These are phyloP conservation scores for Cyprinodon tularosa DNA, from an alignment of 2,113 vertebrate species.

Conservation along the genomic window DNA sequence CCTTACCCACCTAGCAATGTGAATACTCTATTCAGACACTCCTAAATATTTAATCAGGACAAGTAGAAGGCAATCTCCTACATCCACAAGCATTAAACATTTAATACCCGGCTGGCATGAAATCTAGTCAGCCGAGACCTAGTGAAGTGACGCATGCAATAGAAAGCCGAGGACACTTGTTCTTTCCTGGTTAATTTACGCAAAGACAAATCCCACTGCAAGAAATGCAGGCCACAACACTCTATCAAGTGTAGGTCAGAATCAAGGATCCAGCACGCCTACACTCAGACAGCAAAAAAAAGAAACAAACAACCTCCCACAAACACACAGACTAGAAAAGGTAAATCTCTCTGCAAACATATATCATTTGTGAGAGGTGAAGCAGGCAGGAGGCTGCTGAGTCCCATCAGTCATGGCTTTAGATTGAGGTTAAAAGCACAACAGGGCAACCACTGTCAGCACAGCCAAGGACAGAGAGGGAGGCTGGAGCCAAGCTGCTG, in stretches of 20 bases:
- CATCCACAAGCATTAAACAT: conserved; percentile 79
- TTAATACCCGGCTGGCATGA: conserved; percentile 70
- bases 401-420: conserved; percentile 69
- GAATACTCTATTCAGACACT: conserved; percentile 66
- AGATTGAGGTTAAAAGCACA: conserved; percentile 57
- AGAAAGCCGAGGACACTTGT: conserved; percentile 44
- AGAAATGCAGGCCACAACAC: conserved; percentile 6
- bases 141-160: conserved; percentile 31
- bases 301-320: conserved; percentile 1
- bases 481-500: conserved; percentile 27
- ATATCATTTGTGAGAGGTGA: conserved; percentile 64
- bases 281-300: not conserved
- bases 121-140: conserved; percentile 66
- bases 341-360: conserved; percentile 52
- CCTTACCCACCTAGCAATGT: conserved; percentile 66
- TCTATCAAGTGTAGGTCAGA: conserved; percentile 31
- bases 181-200: conserved; percentile 42
- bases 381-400: conserved; percentile 42
- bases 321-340: conserved; percentile 30
- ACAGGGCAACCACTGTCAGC: conserved; percentile 40
- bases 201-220: conserved; percentile 36
- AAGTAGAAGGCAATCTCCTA: conserved; percentile 77
- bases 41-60: conserved; percentile 82
- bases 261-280: conserved; percentile 31
- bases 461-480: conserved; percentile 50